Evolutionary conservation across 2,113 vertebrate species (phyloP), one percentile per base, ranked within the genome.

Genomic region (Ailuropoda melanoleuca): DNA sequence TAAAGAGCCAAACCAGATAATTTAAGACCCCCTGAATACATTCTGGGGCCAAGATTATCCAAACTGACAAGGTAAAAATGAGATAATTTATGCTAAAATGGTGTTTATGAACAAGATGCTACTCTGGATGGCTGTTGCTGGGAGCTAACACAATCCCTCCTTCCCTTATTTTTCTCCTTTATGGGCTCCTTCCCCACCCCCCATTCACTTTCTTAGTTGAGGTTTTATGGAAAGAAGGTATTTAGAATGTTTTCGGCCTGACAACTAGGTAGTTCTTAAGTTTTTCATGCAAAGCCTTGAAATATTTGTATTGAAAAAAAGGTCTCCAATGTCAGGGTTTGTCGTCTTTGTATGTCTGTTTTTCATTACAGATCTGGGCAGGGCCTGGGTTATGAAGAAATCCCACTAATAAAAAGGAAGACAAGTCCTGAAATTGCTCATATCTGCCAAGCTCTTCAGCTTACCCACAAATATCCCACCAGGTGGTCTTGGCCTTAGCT

Each of bases 1-100:
- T 96, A 89, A 95, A 94, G 83, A 97, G 95, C 58, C 97, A 83
- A 93, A 87, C 92, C 89, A 97, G 93, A 98, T 97, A 78, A 96
- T 93, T 97, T 96, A 97, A 96, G 96, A 96, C 46, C 56, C 95
- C 97, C 95, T 91, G 87, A 97, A 96, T 97, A 96, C 75, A 87
- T 96, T 97, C 91, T 4, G 6, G 84, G 92, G 62, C 86, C 92
- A 96, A 97, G 92, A 98, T 96, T 97, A 97, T 97, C 93, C 96
- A 88, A 92, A 96, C 0, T 97, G 96, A 98, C 96, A 98, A 97
- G 82, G 60, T 96, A 93, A 93, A 95, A 88, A 77, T 94, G 88
- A 94, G 95, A 95, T 95, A 93, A 97, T 97, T 89, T 93, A 96
- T 95, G 97, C 92, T 96, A 72, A 94, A 90, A 62, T 88, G 75